Evolutionary conservation across 2,797 vertebrate genomes (phyloP), one percentile per base, ranked within the genome.

Genomic region (Heterohyrax brucei): DNA sequence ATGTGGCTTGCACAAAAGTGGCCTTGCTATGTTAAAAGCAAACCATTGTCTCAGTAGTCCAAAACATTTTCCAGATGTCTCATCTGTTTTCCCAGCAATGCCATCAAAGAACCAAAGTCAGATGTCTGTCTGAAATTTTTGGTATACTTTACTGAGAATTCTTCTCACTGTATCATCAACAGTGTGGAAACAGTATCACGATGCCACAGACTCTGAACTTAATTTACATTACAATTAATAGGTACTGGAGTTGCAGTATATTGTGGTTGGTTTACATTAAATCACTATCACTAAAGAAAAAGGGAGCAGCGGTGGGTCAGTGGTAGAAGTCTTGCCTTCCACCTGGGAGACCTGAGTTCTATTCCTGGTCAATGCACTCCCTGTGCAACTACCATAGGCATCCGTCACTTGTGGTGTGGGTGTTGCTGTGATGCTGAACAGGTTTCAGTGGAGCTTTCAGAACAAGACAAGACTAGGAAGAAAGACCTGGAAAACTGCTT

Each of bases 11-110:
- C 62, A 62, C 73, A 73, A 64, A 46, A 48, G 64, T 8, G 1
- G 64, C 53, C 91, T 76, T 88, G 89, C 19, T 26, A 76, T 10
- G 16, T 62, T 18, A 87, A 96, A 96, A 78, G 78, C 44, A 85
- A 88, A 84, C 9, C 48, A 53, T 89, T 80, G 12, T 62, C 46
- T 68, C 30, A 59, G 4, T 14, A 78, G 53, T 87, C 66, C 66
- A 18, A 76, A 22, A 70, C 9, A 73, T 7, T 94, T 89, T 28
- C 44, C 44, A 0, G 33, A 59, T 61, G 4, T 39, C 26, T 88
- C 53, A 6, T 64, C 39, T 64, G 66, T 89, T 90, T 90, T 7
- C 53, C 93, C 28, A 81, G 75, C 1, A 93, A 8, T 48, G 76
- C 39, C 33, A 10, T 56, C 83, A 83, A 1, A 12, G 22, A 87